Conservation (phyloP, 2,888 invertebrate genomes). For the Lithophane ornitopus region DNA sequence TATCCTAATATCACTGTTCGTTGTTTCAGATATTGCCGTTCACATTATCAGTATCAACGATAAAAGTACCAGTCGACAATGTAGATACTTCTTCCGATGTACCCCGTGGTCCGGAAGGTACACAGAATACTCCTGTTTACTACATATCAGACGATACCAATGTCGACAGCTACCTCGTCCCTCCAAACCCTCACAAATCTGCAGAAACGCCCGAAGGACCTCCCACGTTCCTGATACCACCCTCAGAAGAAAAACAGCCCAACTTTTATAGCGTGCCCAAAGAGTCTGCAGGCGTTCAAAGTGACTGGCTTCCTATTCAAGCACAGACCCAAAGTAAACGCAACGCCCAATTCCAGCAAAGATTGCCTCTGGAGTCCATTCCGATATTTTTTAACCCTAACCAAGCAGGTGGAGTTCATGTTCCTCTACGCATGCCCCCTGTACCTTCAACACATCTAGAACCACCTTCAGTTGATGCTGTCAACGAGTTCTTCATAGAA, state of each 20-base stretch:
- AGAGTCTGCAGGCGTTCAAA: slow-evolving; percentile 76
- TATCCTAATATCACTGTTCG: slow-evolving; percentile 1
- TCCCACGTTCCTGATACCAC: slow-evolving; percentile 84
- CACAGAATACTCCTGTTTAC: slow-evolving; percentile 75
- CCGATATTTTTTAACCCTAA: slow-evolving; percentile 71
- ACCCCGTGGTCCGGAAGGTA: slow-evolving; percentile 61
- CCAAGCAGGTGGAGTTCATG: slow-evolving; percentile 50
- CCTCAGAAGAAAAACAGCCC: slow-evolving; percentile 73
- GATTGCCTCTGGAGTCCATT: slow-evolving; percentile 62
- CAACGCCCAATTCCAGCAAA: slow-evolving; percentile 53
- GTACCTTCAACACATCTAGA: slow-evolving; percentile 80
- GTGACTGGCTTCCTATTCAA: slow-evolving; percentile 86
- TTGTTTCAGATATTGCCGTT: slow-evolving; percentile 80
- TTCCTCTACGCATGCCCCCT: slow-evolving; percentile 68
- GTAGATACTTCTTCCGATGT: slow-evolving; percentile 68
- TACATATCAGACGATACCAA: slow-evolving; percentile 76
- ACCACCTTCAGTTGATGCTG: slow-evolving; percentile 82
- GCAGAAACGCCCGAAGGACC: slow-evolving; percentile 77
- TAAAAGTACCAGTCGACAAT: slow-evolving; percentile 81
- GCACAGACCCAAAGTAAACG: slow-evolving; percentile 57
- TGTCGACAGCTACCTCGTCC: slow-evolving; percentile 81
- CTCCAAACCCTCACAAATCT: slow-evolving; percentile 78
- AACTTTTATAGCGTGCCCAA: slow-evolving; percentile 75
- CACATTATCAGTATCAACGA: slow-evolving; percentile 73
- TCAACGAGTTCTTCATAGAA: slow-evolving; percentile 78